Conservation (phyloP, 2,797 vertebrate genomes). For the Sphaeramia orbicularis region DNA sequence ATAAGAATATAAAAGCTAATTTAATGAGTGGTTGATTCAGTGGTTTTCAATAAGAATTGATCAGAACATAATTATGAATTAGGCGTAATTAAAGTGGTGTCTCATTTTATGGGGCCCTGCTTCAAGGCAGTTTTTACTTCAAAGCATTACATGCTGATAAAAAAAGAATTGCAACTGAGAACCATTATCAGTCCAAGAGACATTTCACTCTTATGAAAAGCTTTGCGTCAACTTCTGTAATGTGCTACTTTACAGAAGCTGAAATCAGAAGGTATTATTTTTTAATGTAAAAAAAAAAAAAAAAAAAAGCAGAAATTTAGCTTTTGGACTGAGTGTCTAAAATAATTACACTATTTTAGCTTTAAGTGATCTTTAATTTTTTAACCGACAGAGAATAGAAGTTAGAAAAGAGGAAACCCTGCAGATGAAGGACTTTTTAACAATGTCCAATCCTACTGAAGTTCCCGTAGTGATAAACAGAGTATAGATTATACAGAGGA, state of each 20-base stretch:
- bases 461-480: neutral
- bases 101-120: constrained; percentile 41
- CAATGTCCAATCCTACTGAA: neutral
- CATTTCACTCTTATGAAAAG: constrained; percentile 60
- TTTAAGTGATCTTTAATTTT: neutral
- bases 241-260: constrained; percentile 28
- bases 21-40: constrained; percentile 59
- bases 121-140: constrained; percentile 60
- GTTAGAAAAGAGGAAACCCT: constrained; percentile 7
- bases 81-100: constrained; percentile 53
- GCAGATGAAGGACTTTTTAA: neutral
- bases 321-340: no score
- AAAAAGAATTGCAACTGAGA: constrained; percentile 38
- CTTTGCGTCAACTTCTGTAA: constrained; percentile 63
- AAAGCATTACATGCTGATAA: constrained; percentile 58
- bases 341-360: neutral
- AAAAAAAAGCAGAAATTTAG: constrained; percentile 3
- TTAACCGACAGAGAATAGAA: constrained; percentile 2
- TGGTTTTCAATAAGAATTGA: constrained; percentile 63
- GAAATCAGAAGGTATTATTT: constrained; percentile 31
- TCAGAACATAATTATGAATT: constrained; percentile 67
- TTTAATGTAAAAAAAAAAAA: neutral
- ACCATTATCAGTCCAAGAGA: constrained; percentile 51
- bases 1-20: constrained; percentile 37
- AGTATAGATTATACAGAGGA: constrained; percentile 3